Evolutionary conservation across 2,113 vertebrate genomes (phyloP).

Genomic region (Piprites chloris): DNA sequence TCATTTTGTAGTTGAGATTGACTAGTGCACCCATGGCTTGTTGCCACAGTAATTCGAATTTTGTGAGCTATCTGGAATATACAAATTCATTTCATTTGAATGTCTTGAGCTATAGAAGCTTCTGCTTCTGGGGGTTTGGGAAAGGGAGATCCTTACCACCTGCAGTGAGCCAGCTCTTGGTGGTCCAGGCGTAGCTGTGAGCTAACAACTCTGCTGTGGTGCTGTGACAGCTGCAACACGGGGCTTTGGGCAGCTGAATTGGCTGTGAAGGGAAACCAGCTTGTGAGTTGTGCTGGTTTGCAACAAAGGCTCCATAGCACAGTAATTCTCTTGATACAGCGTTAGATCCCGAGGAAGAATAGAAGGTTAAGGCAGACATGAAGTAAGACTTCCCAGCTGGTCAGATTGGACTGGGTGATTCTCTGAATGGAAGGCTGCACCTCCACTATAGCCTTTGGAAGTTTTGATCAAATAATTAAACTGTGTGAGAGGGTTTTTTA

Average conservation of each 20-base stretch:
- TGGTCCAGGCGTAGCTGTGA: background rate
- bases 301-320: background rate
- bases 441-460: background rate
- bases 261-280: background rate
- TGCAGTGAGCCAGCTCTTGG: background rate
- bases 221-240: background rate
- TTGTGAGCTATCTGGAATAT: background rate
- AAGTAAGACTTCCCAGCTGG: background rate
- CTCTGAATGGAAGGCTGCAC: background rate
- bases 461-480: background rate
- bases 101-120: background rate
- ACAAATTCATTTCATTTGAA: background rate
- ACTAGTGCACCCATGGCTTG: background rate
- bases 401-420: background rate
- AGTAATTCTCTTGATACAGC: rapidly evolving
- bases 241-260: background rate
- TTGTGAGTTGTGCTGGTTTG: rapidly evolving
- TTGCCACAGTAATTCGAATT: background rate
- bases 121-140: background rate
- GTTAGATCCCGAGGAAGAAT: background rate
- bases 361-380: background rate
- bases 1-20: background rate
- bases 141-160: rapidly evolving
- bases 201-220: background rate
- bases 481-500: background rate